phyloP scores from a whole-genome alignment of 2,888 invertebrate species.

The Rhingia rostrata region DNA sequence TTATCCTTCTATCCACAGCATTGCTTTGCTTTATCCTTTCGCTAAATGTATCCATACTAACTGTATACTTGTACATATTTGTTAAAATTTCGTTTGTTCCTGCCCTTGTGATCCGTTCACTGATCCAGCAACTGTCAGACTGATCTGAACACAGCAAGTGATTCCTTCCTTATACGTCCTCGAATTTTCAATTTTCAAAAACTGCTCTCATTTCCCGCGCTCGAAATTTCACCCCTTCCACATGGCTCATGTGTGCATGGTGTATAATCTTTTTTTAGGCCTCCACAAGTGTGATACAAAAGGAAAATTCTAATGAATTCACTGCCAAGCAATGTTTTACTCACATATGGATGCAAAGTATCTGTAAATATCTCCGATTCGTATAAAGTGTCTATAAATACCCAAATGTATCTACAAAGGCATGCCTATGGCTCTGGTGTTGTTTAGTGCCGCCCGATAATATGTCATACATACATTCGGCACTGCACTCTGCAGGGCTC shows the following conservation, averaged over 20 bases:
- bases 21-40: constrained; percentile 50
- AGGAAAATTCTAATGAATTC: constrained; percentile 51
- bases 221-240: constrained; percentile 72
- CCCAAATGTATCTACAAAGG: constrained; percentile 39
- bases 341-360: constrained; percentile 73
- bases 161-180: constrained; percentile 73
- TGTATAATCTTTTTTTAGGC: constrained; percentile 69
- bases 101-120: constrained; percentile 51
- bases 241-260: constrained; percentile 44
- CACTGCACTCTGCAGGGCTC: constrained; percentile 55
- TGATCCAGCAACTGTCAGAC: constrained; percentile 67
- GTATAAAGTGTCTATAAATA: constrained; percentile 69
- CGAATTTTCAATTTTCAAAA: constrained; percentile 57
- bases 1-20: constrained; percentile 76
- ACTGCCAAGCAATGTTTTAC: constrained; percentile 62
- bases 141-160: constrained; percentile 65
- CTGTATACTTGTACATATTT: constrained; percentile 60
- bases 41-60: constrained; percentile 62
- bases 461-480: constrained; percentile 54
- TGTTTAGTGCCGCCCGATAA: constrained; percentile 64
- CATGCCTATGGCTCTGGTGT: constrained; percentile 51
- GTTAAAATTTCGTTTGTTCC: background rate
- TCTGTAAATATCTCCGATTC: constrained; percentile 69
- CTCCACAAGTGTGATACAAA: constrained; percentile 65
- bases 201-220: constrained; percentile 60